Conservation (phyloP, 2,888 invertebrate species). For the Drosophila niveifrons region DNA sequence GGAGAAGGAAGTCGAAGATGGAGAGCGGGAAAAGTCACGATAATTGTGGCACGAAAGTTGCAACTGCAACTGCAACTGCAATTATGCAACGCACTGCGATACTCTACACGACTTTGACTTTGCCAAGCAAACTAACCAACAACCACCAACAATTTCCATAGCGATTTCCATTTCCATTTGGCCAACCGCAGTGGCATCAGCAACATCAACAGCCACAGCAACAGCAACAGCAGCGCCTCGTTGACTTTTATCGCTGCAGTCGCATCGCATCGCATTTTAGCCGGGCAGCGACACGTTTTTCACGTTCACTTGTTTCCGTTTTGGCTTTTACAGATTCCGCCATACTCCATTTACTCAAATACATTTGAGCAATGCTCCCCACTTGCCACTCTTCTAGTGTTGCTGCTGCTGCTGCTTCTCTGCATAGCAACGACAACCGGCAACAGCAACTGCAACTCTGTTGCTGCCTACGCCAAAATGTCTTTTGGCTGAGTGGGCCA, state of each 20-base stretch:
- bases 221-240: slow-evolving; percentile 24
- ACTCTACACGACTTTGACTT: slow-evolving; percentile 75
- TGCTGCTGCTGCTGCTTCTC: neutral
- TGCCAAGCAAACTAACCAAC: slow-evolving; percentile 46
- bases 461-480: slow-evolving; percentile 47
- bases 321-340: slow-evolving; percentile 46
- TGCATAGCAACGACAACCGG: slow-evolving; percentile 2
- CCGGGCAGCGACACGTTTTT: slow-evolving; percentile 67
- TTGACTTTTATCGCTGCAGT: slow-evolving; percentile 6
- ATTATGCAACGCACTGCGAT: slow-evolving; percentile 72
- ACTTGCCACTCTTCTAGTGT: neutral
- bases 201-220: too few relatives aligned
- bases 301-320: slow-evolving; percentile 78
- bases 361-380: neutral
- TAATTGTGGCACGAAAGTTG: slow-evolving; percentile 50
- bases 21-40: slow-evolving; percentile 57
- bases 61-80: slow-evolving; percentile 33
- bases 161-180: slow-evolving; percentile 30
- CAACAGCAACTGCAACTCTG: neutral
- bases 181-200: slow-evolving; percentile 10
- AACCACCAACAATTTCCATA: slow-evolving; percentile 13
- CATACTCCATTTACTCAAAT: slow-evolving; percentile 42
- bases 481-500: slow-evolving; percentile 62
- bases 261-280: slow-evolving; percentile 45
- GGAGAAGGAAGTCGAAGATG: too few relatives aligned